Percentiles rank a stretch among this genome's conserved stretches.
Conservation (phyloP, 2,797 vertebrate species). For the Distichodus sexfasciatus region DNA sequence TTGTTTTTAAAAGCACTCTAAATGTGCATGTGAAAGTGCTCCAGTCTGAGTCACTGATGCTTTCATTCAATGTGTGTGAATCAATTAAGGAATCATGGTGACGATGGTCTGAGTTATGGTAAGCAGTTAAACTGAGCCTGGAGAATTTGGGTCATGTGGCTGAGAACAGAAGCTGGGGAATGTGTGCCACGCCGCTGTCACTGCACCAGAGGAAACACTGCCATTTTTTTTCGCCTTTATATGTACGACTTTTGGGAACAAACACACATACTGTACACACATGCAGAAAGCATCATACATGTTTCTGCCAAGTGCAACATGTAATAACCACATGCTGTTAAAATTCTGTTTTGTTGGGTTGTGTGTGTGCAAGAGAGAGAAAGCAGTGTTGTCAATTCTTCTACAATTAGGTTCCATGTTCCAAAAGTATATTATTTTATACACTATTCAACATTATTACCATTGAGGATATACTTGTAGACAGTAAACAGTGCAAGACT, state of each 20-base stretch:
- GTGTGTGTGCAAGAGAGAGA: background rate
- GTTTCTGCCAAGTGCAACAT: background rate
- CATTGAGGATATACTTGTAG: no score
- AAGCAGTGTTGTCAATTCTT: background rate
- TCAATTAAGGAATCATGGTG: background rate
- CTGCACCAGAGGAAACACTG: background rate
- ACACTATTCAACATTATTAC: no score
- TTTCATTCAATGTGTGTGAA: background rate
- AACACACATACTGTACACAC: background rate
- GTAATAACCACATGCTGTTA: background rate
- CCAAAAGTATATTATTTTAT: no score
- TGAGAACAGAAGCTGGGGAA: background rate
- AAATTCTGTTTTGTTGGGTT: background rate
- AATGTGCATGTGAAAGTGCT: background rate
- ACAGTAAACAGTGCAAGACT: no score
- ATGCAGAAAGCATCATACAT: background rate
- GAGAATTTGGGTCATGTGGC: constrained; percentile 16
- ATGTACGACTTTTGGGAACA: background rate
- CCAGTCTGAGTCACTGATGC: background rate
- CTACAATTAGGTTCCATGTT: no score
- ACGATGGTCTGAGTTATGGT: background rate
- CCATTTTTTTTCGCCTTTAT: background rate
- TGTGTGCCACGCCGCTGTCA: background rate
- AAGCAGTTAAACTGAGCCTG: background rate
- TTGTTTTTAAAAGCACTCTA: background rate